These are phyloP conservation scores for Meda fulgida DNA, from an alignment of 2,797 vertebrate genomes.

Conservation along the genomic window DNA sequence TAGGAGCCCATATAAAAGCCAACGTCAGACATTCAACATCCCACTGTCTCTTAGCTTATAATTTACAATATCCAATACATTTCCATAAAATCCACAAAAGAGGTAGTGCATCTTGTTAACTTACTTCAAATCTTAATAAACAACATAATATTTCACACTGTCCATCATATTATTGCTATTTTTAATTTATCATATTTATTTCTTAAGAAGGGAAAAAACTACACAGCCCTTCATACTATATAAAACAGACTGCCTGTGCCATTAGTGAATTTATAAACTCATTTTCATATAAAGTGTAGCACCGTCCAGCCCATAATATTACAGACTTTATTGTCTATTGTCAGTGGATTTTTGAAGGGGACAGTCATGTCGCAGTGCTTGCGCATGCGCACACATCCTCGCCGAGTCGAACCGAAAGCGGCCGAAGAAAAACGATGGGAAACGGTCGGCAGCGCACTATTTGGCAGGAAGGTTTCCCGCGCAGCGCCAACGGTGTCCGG, in stretches of 20 bases:
- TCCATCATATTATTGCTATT: background rate
- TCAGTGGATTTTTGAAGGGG: constrained; percentile 10
- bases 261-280: background rate
- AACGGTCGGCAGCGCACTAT: constrained; percentile 69
- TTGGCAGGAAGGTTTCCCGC: constrained; percentile 68
- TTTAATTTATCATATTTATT: background rate
- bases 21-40: background rate
- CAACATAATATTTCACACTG: background rate
- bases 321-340: constrained; percentile 1
- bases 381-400: constrained; percentile 57
- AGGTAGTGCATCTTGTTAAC: background rate
- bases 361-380: constrained; percentile 60
- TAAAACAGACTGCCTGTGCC: background rate
- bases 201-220: too few species aligned
- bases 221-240: background rate
- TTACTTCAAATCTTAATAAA: background rate
- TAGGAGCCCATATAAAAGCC: background rate
- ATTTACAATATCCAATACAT: background rate
- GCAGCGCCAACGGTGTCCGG: constrained; percentile 51
- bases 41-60: background rate
- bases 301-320: background rate
- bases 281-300: background rate
- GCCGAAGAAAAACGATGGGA: constrained; percentile 48
- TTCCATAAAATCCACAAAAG: background rate
- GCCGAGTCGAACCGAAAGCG: constrained; percentile 43